Evolutionary conservation across 2,888 invertebrate genomes (phyloP).

Genomic region (Acleris sparsana): DNA sequence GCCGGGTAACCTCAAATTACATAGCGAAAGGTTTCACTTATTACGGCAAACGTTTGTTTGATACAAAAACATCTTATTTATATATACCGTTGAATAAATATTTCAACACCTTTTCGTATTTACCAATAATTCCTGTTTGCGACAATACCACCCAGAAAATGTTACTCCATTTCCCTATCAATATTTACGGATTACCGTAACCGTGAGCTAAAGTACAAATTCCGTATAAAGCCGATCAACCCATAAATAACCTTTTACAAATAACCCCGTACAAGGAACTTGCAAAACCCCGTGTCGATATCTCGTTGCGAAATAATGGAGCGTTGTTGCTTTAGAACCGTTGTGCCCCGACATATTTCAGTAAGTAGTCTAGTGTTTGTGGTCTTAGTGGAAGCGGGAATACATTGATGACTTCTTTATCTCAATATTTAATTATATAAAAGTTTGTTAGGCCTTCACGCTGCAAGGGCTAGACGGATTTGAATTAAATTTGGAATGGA

Average conservation of each 20-base stretch:
- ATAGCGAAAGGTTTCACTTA: too few species aligned
- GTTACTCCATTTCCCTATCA: slow-evolving; percentile 8
- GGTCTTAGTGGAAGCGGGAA: not conserved
- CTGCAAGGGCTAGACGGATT: too few species aligned
- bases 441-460: too few species aligned
- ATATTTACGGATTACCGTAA: slow-evolving; percentile 2
- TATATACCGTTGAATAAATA: too few species aligned
- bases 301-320: slow-evolving; percentile 1
- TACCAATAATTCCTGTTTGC: not conserved
- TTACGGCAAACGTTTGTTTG: too few species aligned
- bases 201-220: slow-evolving; percentile 6
- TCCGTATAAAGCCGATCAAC: not conserved
- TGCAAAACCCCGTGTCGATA: not conserved
- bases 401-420: not conserved
- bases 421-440: too few species aligned
- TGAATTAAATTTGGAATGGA: too few species aligned
- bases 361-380: not conserved
- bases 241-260: not conserved
- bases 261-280: not conserved
- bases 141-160: not conserved
- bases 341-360: slow-evolving; percentile 8
- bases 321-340: slow-evolving; percentile 3
- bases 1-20: too few species aligned
- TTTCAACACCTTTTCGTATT: not conserved
- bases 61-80: too few species aligned